Base-by-base conservation (phyloP, 2,888 invertebrate genomes). In the Drosophila hamatofila region DNA sequence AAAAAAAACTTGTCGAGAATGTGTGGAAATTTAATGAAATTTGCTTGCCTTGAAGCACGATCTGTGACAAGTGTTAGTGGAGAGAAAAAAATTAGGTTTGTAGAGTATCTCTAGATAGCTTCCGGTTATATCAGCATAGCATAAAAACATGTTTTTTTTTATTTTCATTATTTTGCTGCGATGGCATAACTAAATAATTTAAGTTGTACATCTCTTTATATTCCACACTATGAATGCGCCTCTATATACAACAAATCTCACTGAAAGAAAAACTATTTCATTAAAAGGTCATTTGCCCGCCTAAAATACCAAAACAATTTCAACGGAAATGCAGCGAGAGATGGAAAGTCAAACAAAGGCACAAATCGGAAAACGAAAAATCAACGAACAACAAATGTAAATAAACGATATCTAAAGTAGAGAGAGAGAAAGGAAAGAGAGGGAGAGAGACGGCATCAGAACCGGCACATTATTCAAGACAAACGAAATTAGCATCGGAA, bases 281-380 rank as follows among this genome's bases (percentile, higher is more conserved):
- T 56, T 55, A 30, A 59, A 67, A 70, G 72, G 81, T 83, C 84
- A 81, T 75, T 80, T 76, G 70, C 73, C 76, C 58, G 58, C 48
- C 41, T 41, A 56, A 65, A 57, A 57, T 48, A 30, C 25, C 66
- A 67, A 66, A 76, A 58, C 52, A 61, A 27, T 46, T 52, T 58
- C 54, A 83, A 65, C 79, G 83, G 86, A 86, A 83, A 81, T 73
- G 76, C 79, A 59, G 52, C 46, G 51, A 75, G 60, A 21, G 16
- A 52, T 23, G 23, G 37, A 75, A 74, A 69, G 56, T 48, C 58
- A 57, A 59, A 30, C 49, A 61, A 39, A 54, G 39, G 21, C 51
- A 39, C 54, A 39, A 63, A 67, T 57, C 39, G 61, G 42, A 68
- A 75, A 71, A 55, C 56, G 46, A 52, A 25, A 57, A 27, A 42